A percentile compares a stretch with the other conserved stretches of the same genome.
These are phyloP conservation scores for Brenthis ino DNA, from an alignment of 2,888 invertebrate genomes.

Conservation along the genomic window DNA sequence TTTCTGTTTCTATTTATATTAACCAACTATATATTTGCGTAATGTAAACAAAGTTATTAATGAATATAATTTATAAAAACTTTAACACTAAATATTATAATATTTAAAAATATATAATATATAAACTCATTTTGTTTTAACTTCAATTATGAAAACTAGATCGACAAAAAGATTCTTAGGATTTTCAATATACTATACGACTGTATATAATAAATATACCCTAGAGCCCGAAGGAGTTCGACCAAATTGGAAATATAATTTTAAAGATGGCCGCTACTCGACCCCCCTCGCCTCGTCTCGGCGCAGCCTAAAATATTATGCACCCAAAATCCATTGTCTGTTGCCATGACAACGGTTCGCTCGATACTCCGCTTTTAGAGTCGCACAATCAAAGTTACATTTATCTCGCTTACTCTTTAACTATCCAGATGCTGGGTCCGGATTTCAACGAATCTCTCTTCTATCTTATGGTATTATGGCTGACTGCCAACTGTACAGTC, in stretches of 20 bases:
- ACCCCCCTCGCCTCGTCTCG: slow-evolving; percentile 60
- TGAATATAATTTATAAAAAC: too few relatives aligned
- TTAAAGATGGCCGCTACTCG: slow-evolving; percentile 80
- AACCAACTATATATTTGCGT: too few relatives aligned
- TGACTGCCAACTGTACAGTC: slow-evolving; percentile 74
- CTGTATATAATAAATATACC: slow-evolving; percentile 59
- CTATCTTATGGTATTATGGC: slow-evolving; percentile 63
- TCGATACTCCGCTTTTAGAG: slow-evolving; percentile 71
- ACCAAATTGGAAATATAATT: slow-evolving; percentile 80
- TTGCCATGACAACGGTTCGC: slow-evolving; percentile 79
- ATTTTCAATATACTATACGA: slow-evolving; percentile 47
- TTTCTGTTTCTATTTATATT: too few relatives aligned
- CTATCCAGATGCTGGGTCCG: slow-evolving; percentile 66
- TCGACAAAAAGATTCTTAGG: not conserved
- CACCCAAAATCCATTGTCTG: slow-evolving; percentile 83
- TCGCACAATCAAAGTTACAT: slow-evolving; percentile 66
- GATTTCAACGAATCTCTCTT: slow-evolving; percentile 62
- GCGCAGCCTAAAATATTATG: slow-evolving; percentile 82
- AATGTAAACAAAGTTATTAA: too few relatives aligned
- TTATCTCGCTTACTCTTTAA: slow-evolving; percentile 75
- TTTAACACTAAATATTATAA: too few relatives aligned
- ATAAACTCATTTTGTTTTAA: not conserved
- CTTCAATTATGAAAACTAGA: not conserved
- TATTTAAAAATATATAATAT: too few relatives aligned
- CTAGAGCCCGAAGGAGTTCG: slow-evolving; percentile 69